Conservation (phyloP, 2,888 invertebrate species). For the Cataglyphis altisquamis region DNA sequence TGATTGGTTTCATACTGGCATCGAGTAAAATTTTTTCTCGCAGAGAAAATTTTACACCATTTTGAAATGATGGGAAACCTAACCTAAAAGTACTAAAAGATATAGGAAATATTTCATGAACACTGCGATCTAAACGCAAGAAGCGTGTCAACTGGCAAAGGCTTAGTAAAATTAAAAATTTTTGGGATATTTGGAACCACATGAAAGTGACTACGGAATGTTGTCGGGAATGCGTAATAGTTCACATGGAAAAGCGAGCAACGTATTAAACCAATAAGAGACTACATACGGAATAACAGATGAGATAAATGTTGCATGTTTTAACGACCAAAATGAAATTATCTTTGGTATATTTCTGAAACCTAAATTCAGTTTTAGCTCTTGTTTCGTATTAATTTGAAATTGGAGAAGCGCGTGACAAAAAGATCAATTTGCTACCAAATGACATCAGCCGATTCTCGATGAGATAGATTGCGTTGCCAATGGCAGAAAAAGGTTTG, state of each 20-base stretch:
- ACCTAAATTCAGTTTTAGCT: constrained; percentile 21
- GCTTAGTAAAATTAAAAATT: constrained; percentile 26
- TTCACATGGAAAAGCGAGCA: constrained; percentile 20
- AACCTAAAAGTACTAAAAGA: neutral
- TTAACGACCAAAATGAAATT: constrained; percentile 41
- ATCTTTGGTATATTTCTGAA: constrained; percentile 30
- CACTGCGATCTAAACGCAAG: constrained; percentile 4
- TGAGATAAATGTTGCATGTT: constrained; percentile 34
- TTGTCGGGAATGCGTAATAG: constrained; percentile 7
- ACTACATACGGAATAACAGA: constrained; percentile 45
- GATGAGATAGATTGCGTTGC: neutral
- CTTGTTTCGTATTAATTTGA: constrained; percentile 5
- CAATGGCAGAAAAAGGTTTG: neutral
- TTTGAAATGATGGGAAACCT: no score
- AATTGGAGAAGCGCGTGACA: constrained; percentile 1
- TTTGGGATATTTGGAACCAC: constrained; percentile 16
- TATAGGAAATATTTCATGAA: neutral
- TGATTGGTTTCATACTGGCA: no score
- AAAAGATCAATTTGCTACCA: neutral
- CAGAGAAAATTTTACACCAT: no score
- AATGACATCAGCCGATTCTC: neutral
- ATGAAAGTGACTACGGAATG: constrained; percentile 45
- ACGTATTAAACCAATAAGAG: constrained; percentile 23
- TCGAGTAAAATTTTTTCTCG: no score
- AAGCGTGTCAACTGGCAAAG: neutral